A percentile compares a stretch with the other conserved stretches of the same genome.
Evolutionary conservation across 2,797 vertebrate genomes (phyloP).

Genomic region (Urosaurus nigricauda): DNA sequence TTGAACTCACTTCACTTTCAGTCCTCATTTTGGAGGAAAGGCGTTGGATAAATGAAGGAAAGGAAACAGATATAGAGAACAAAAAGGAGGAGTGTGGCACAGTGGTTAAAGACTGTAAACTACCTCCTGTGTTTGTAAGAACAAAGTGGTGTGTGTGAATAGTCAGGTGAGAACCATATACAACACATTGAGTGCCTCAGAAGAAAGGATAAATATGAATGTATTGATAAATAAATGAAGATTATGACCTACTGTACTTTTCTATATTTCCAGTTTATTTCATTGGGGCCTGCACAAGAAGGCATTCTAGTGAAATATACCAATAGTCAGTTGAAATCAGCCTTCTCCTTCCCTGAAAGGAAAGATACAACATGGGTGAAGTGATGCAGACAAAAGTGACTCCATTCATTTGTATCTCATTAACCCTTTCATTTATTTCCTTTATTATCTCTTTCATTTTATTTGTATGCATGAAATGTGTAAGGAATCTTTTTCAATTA

Average conservation of each 20-base stretch:
- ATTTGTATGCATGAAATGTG: too few species aligned
- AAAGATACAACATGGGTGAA: too few species aligned
- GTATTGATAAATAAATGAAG: not conserved
- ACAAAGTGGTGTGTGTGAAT: not conserved
- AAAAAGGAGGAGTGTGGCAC: not conserved
- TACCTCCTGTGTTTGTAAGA: not conserved
- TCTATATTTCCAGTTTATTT: not conserved
- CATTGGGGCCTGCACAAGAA: not conserved
- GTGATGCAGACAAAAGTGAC: too few species aligned
- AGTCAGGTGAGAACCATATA: not conserved
- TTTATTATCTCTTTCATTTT: too few species aligned
- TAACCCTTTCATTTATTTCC: too few species aligned
- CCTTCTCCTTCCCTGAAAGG: too few species aligned
- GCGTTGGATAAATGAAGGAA: too few species aligned
- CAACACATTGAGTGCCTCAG: not conserved
- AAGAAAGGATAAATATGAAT: not conserved
- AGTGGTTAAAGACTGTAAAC: not conserved
- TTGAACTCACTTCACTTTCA: too few species aligned
- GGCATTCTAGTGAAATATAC: not conserved
- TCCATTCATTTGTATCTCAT: too few species aligned
- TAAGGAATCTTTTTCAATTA: not conserved
- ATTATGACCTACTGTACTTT: not conserved
- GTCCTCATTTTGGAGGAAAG: too few species aligned
- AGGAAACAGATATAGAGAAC: too few species aligned
- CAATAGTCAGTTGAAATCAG: not conserved